Base-by-base conservation (phyloP, 1,140 invertebrate genomes). In the Gyrodactylus salaris region DNA sequence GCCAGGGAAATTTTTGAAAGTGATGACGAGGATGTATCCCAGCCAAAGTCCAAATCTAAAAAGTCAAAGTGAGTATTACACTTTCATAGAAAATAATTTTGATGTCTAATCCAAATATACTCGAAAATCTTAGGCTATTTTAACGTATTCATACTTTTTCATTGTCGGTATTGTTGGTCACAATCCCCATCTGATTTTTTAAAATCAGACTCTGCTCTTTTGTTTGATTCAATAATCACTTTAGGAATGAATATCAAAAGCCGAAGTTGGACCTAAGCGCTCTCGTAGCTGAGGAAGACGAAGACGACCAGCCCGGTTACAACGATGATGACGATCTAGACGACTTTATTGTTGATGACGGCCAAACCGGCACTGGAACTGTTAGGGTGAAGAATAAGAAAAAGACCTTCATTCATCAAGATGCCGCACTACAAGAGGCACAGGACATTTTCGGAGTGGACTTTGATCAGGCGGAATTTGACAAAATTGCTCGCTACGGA, bases 371-470 rank as follows among this genome's bases (percentile, higher is more conserved):
- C 1, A n/a, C 70, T 1, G 7, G n/a, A n/a, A n/a, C 20, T 23
- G 26, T n/a, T 19, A 22, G 1, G 25, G n/a, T n/a, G n/a, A n/a
- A n/a, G n/a, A n/a, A n/a, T n/a, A 24, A 68, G 1, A 69, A 20
- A 74, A 26, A 69, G 25, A 23, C 70, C 22, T n/a, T 21, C 20
- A 71, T 26, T 71, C 54, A 74, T 26, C 20, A 71, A 23, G 25
- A 54, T 74, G 68, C 73, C 54, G 2, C 27, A 26, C 81, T 96
- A 25, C 92, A 97, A 85, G 91, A 97, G 82, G 94, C 94, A 73
- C 91, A 97, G 81, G 94, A 99, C 78, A 95, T 97, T 76, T 99
- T 98, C 81, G 95, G 94, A 74, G 91, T 96, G 23, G 81, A 97
- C 79, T 96, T 97, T 83, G 92, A 99, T 80, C 95, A 88, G 80